phyloP scores from a whole-genome alignment of 2,888 invertebrate genomes.

The Sthenelais limicola region DNA sequence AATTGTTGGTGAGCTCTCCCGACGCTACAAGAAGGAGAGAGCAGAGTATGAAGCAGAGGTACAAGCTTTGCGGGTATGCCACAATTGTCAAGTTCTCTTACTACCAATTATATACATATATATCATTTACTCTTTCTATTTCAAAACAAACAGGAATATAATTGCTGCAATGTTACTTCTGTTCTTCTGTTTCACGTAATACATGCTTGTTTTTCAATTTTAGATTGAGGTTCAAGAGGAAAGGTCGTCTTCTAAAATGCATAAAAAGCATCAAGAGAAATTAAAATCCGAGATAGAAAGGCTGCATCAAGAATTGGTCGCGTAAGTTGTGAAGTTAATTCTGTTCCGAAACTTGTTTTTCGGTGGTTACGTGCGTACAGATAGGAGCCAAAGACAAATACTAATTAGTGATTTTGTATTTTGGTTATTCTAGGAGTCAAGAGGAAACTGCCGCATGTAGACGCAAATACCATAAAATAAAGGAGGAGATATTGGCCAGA shows the following conservation, averaged over 20 bases:
- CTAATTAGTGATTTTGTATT: too few species aligned
- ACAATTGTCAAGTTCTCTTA: too few species aligned
- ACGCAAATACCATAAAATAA: constrained; percentile 38
- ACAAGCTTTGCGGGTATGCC: constrained; percentile 46
- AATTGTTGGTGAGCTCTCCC: constrained; percentile 61
- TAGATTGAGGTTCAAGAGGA: constrained; percentile 67
- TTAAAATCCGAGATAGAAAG: constrained; percentile 61
- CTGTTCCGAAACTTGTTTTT: too few species aligned
- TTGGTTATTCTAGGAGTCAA: constrained; percentile 36
- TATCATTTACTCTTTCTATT: background rate
- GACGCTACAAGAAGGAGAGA: constrained; percentile 63
- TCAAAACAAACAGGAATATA: background rate
- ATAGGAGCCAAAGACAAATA: too few species aligned
- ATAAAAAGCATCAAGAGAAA: constrained; percentile 64
- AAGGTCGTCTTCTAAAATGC: constrained; percentile 62
- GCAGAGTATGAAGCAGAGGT: constrained; percentile 62
- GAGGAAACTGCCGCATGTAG: constrained; percentile 31
- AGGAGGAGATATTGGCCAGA: constrained; percentile 40
- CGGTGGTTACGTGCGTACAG: too few species aligned
- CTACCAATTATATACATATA: too few species aligned
- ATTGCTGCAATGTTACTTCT: background rate
- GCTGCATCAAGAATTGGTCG: constrained; percentile 57
- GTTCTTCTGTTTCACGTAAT: background rate
- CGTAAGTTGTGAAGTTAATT: too few species aligned
- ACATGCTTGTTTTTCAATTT: background rate